phyloP scores from a whole-genome alignment of 2,113 vertebrate species.

The Tragulus kanchil region DNA sequence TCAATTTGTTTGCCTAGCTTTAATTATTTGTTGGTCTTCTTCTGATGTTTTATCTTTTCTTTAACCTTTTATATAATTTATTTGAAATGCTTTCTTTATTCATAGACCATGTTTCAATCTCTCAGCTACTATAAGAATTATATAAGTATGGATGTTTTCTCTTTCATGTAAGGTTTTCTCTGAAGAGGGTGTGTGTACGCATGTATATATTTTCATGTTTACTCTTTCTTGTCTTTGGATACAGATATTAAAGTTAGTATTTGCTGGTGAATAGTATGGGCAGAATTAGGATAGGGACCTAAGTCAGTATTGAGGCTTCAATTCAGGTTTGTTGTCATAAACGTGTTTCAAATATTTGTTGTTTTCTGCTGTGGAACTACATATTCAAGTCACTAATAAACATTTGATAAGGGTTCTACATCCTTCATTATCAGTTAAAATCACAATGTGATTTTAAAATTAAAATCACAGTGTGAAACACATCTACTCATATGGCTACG shows the following conservation, averaged over 20 bases:
- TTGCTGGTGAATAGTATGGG: background rate
- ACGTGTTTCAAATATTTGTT: background rate
- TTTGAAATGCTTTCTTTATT: background rate
- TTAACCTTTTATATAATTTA: background rate
- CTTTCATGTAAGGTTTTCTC: background rate
- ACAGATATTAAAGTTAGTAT: background rate
- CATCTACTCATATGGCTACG: background rate
- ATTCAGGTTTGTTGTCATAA: background rate
- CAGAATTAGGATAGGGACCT: background rate
- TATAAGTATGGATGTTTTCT: background rate
- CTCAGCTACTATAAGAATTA: conserved; percentile 20
- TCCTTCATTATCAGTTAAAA: background rate
- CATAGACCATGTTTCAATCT: background rate
- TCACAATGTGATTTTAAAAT: background rate
- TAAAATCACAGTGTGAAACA: background rate
- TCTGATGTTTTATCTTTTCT: background rate
- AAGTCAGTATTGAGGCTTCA: background rate
- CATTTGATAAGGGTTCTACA: background rate
- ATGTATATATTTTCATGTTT: background rate
- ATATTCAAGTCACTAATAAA: background rate
- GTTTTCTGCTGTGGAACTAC: background rate
- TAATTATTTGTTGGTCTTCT: conserved; percentile 7
- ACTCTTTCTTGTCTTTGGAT: background rate
- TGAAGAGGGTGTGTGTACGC: background rate
- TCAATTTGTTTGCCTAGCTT: background rate